These are phyloP conservation scores for Eulemur macaco DNA, from an alignment of 2,113 vertebrate genomes.

Conservation along the genomic window DNA sequence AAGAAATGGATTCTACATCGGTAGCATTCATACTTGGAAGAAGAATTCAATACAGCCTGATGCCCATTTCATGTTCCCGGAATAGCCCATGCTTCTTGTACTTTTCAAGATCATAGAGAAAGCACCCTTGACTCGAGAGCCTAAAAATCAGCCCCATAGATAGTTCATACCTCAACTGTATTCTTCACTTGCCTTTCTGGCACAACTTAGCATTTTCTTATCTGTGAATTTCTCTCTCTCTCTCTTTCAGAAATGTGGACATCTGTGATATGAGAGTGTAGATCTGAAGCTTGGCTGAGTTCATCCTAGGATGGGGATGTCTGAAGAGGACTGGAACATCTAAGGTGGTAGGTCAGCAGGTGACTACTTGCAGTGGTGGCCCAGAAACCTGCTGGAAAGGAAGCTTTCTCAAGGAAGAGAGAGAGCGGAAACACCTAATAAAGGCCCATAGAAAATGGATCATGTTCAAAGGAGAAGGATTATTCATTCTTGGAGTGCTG, in stretches of 20 bases:
- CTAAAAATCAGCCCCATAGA: not conserved
- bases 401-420: not conserved
- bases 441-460: not conserved
- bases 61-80: not conserved
- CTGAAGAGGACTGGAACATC: not conserved
- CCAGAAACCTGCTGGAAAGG: not conserved
- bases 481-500: not conserved
- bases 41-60: not conserved
- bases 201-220: not conserved
- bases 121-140: not conserved
- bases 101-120: not conserved
- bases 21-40: not conserved
- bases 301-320: not conserved
- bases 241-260: not conserved
- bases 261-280: not conserved
- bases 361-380: not conserved
- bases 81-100: not conserved
- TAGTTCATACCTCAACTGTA: not conserved
- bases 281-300: not conserved
- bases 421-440: too few species aligned
- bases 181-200: not conserved
- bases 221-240: not conserved
- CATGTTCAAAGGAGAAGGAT: not conserved
- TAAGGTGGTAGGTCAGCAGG: not conserved
- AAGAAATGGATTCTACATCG: not conserved